Evolutionary conservation across 2,888 invertebrate species (phyloP).

Genomic region (Calameuta idolon): DNA sequence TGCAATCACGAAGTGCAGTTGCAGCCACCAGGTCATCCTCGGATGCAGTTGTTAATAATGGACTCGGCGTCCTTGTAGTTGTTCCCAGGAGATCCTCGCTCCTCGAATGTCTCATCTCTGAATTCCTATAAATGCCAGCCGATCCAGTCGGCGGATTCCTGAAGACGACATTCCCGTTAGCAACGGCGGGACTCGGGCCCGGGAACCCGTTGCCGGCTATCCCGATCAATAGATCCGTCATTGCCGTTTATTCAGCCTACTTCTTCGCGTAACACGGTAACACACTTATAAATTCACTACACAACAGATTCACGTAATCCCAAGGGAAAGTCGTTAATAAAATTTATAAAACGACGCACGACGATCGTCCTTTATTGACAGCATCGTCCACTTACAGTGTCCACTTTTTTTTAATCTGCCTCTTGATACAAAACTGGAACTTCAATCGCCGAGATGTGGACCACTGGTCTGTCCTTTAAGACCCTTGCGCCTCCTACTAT

Average conservation of each 20-base stretch:
- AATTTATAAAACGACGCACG: background rate
- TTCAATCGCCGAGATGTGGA: background rate
- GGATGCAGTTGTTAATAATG: slow-evolving; percentile 52
- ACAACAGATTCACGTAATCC: background rate
- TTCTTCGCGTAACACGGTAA: slow-evolving; percentile 6
- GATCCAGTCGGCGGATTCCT: slow-evolving; percentile 28
- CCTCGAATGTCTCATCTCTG: slow-evolving; percentile 62
- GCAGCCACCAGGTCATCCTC: slow-evolving; percentile 62
- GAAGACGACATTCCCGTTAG: slow-evolving; percentile 37
- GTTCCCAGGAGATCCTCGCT: slow-evolving; percentile 62
- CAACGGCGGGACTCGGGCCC: slow-evolving; percentile 25
- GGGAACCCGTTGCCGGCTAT: slow-evolving; percentile 39
- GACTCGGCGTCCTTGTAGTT: slow-evolving; percentile 51
- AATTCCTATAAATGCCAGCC: slow-evolving; percentile 47
- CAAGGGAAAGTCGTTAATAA: background rate
- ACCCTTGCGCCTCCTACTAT: background rate
- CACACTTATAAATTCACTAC: background rate
- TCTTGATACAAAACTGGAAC: background rate
- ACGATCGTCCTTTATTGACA: background rate
- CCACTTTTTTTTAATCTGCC: background rate
- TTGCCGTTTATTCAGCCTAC: slow-evolving; percentile 16
- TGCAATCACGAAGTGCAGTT: slow-evolving; percentile 49
- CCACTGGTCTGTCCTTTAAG: background rate
- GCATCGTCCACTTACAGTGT: background rate
- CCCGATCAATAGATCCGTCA: slow-evolving; percentile 51